Conservation (phyloP, 2,888 invertebrate species). For the Aphidius colemani region DNA sequence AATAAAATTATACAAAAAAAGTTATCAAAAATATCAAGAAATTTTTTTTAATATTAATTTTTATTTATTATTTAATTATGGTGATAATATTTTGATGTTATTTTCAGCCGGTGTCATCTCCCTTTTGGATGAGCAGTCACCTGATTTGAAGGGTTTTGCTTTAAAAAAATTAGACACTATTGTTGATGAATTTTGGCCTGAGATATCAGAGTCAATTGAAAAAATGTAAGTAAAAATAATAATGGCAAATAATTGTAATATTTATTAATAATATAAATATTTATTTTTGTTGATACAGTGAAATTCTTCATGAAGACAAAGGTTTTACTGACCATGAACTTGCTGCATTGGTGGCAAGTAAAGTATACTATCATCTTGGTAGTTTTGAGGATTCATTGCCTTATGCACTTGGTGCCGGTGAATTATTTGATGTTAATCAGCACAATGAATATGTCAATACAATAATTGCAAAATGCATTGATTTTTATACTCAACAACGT, state of each 20-base stretch:
- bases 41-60: too few relatives aligned
- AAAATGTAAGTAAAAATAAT: slow-evolving; percentile 73
- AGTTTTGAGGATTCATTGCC: slow-evolving; percentile 96
- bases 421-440: slow-evolving; percentile 92
- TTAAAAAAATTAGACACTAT: slow-evolving; percentile 89
- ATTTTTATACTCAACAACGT: slow-evolving; percentile 90
- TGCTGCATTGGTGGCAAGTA: slow-evolving; percentile 96
- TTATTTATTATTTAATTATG: too few relatives aligned
- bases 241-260: neutral
- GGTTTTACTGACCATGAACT: slow-evolving; percentile 85
- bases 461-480: slow-evolving; percentile 96
- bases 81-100: slow-evolving; percentile 1
- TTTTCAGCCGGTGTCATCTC: slow-evolving; percentile 87
- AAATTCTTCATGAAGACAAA: slow-evolving; percentile 94
- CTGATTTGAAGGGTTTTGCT: slow-evolving; percentile 92
- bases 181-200: slow-evolving; percentile 98
- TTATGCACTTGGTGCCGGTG: slow-evolving; percentile 95
- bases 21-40: too few relatives aligned
- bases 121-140: slow-evolving; percentile 91
- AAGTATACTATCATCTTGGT: slow-evolving; percentile 97
- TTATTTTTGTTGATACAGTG: slow-evolving; percentile 61
- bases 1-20: neutral
- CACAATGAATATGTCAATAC: slow-evolving; percentile 96
- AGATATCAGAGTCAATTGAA: slow-evolving; percentile 96
- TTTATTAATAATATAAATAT: neutral